Conservation (phyloP, 1,140 invertebrate genomes). For the Teleogryllus occipitalis region DNA sequence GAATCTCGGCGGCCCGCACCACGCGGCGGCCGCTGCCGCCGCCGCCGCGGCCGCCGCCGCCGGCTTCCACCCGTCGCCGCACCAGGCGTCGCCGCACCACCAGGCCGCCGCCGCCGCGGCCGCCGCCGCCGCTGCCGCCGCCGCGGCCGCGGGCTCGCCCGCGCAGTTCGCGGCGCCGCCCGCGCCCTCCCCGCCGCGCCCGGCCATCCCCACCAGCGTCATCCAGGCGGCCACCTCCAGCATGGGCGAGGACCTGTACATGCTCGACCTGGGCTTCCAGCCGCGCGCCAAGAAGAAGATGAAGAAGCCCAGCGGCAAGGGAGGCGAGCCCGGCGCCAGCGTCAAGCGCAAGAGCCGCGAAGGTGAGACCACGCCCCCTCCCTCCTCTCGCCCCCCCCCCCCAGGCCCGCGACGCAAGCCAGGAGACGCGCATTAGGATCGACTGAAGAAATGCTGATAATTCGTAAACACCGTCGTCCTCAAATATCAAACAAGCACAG, state of each 20-base stretch:
- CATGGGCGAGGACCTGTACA: conserved; percentile 74
- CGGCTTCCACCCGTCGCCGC: conserved; percentile 46
- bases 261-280: conserved; percentile 75
- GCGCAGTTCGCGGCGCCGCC: conserved; percentile 51
- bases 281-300: conserved; percentile 57
- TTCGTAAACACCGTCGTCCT: too few relatives aligned
- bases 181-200: conserved; percentile 47
- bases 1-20: conserved; percentile 5
- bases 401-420: too few relatives aligned
- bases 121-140: conserved; percentile 16
- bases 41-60: conserved; percentile 34
- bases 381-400: too few relatives aligned
- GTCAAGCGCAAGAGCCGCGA: conserved; percentile 88
- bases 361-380: conserved; percentile 40
- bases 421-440: too few relatives aligned
- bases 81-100: conserved; percentile 60
- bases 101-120: conserved; percentile 15
- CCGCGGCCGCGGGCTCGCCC: conserved; percentile 18
- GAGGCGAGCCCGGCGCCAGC: conserved; percentile 36
- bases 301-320: conserved; percentile 57
- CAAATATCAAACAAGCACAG: too few relatives aligned
- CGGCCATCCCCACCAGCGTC: conserved; percentile 54
- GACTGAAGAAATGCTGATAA: too few relatives aligned
- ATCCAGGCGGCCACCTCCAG: conserved; percentile 63
- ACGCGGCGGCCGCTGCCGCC: conserved; percentile 17